phyloP scores from a whole-genome alignment of 2,888 invertebrate genomes.

The Sinhomidia bicolor region DNA sequence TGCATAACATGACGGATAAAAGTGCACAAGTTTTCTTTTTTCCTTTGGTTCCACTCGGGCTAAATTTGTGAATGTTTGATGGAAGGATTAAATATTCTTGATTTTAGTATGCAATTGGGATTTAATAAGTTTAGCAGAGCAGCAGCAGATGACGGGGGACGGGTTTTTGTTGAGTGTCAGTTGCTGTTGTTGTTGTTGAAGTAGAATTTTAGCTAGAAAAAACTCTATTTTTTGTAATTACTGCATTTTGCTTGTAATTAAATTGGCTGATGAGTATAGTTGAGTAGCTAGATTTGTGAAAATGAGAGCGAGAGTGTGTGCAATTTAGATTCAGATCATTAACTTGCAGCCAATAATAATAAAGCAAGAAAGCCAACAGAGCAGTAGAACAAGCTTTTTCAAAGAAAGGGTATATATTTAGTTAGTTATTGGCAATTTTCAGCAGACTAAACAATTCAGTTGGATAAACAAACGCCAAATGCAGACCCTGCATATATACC shows the following conservation, averaged over 20 bases:
- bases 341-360: not conserved
- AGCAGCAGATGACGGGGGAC: constrained; percentile 2
- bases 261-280: constrained; percentile 31
- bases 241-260: constrained; percentile 1
- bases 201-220: not conserved
- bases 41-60: not conserved
- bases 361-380: not conserved
- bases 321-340: constrained; percentile 16
- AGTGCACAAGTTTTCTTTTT: not conserved
- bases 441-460: not conserved
- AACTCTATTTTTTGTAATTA: constrained; percentile 15
- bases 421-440: not conserved
- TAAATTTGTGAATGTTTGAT: constrained; percentile 3
- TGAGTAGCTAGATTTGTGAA: not conserved
- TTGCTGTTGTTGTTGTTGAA: not conserved
- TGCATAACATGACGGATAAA: not conserved
- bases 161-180: not conserved
- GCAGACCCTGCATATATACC: not conserved
- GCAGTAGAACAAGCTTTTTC: constrained; percentile 4
- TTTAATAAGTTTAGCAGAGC: not conserved
- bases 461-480: constrained; percentile 4
- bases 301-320: not conserved
- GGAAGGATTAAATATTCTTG: not conserved
- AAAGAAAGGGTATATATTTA: not conserved
- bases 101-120: constrained; percentile 14